Evolutionary conservation across 64 coral and sea anemone genomes (phyloP), one percentile per base, ranked within the genome.

Genomic region (Platygyra sinensis): DNA sequence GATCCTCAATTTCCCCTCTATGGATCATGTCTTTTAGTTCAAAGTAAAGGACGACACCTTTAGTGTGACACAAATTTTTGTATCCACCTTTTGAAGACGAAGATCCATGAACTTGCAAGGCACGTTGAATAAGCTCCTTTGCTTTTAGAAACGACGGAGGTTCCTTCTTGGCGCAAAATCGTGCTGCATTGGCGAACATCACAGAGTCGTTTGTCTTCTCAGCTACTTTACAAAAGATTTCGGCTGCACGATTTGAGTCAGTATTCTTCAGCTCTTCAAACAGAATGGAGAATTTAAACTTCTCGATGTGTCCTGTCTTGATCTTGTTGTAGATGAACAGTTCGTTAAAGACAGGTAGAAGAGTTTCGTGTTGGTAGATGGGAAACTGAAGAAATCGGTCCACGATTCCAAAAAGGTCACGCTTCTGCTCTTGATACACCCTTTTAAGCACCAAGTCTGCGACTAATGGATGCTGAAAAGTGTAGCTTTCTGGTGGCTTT

Each of bases 371-470:
- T 25, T 86, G 57, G 22, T 82, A 80, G 28, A 90, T 87, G 16
- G 55, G 82, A 31, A 82, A 80, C 6, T 83, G 19, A 74, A 95
- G 83, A 87, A 95, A 91, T 20, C 80, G 76, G 8, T 72, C 49
- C 61, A 84, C 83, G 10, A 95, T 72, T 2, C 5, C 29, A 51
- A 75, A 90, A 52, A 91, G 63, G 57, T 78, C 86, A 31, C 75
- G 32, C 17, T 69, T 87, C 59, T 94, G 88, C 49, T 80, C 75
- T 16, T 25, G 22, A 18, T 64, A 87, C 57, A 84, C 71, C 31
- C 55, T 88, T 16, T 87, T 87, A 17, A 94, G 83, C 8, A 94
- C 77, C 6, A 94, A 32, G n/a, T 94, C 88, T 67, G 93, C 93
- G 10, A 94, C 93, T 61, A 87, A 32, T 1, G 74, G 93, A 51